Conservation (phyloP, 2,113 vertebrate species). For the Elaphurus davidianus region DNA sequence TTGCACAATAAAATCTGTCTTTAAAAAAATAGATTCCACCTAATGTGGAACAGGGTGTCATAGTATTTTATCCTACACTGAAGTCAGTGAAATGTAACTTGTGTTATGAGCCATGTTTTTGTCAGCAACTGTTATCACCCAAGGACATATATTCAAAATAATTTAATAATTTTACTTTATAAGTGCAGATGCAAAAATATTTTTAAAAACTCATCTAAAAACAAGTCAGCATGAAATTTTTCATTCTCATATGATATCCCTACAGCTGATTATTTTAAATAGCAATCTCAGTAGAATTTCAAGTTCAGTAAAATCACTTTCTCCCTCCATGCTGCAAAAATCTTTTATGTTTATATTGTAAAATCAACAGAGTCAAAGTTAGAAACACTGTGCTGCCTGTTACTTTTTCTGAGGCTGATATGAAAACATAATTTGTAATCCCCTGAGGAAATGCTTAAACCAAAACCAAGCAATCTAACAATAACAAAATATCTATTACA, state of each 20-base stretch:
- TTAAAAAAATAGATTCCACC: neutral
- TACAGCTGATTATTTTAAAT: constrained; percentile 49
- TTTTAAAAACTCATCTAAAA: constrained; percentile 28
- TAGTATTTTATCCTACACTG: neutral
- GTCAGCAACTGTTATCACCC: neutral
- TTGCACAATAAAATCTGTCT: neutral
- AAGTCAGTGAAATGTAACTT: constrained; percentile 3
- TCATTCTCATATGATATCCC: neutral
- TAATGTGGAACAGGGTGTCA: neutral
- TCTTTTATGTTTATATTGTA: constrained; percentile 33
- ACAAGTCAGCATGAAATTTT: constrained; percentile 16
- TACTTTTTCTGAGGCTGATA: constrained; percentile 14
- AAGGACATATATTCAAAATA: constrained; percentile 26
- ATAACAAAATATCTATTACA: neutral
- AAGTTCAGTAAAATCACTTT: constrained; percentile 41
- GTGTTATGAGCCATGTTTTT: neutral
- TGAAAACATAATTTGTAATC: constrained; percentile 24
- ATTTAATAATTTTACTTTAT: constrained; percentile 43
- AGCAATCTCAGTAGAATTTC: constrained; percentile 44
- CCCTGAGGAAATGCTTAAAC: constrained; percentile 47
- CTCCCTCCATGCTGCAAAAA: neutral
- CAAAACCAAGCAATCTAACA: constrained; percentile 5
- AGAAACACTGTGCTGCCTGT: neutral
- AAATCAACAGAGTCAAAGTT: constrained; percentile 49
- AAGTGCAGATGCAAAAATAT: neutral